Evolutionary conservation across 1,140 invertebrate species (phyloP), one percentile per base, ranked within the genome.

Genomic region (Hydropsyche tenuis): DNA sequence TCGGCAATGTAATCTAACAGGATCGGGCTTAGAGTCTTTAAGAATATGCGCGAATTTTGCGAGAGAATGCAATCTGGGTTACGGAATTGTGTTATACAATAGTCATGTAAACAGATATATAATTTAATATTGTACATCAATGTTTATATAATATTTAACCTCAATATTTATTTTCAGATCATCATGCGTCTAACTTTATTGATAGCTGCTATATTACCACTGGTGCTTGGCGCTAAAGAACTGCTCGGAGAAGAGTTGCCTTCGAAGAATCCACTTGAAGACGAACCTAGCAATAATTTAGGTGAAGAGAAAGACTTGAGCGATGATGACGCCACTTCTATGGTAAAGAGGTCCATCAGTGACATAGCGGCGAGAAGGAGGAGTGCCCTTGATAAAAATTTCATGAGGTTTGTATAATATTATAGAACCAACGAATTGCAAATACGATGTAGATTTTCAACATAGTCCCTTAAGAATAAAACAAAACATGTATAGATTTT

Each of bases 351-450:
- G 46, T 75, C 77, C 16, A 72, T 74, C 25, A 73, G 56, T 23
- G 74, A 78, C 16, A 78, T 78, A 11, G 77, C 74, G 0, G 77
- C 77, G 23, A 73, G 77, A 22, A 63, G 77, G 12, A 73, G 77
- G 53, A 78, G 77, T 42, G 74, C 74, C 0, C 72, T 78, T 4
- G 77, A 78, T 56, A 78, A 78, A 42, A 73, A 73, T 16, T 78
- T 78, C 56, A 78, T 78, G 77, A 78, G 77, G 77, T 78, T 37
- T 37, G 30, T 37, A 4, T 37, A 37, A 37, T 37, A 37, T 37
- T 37, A 4, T 16, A 4, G 30, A 37, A 37, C 30, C 14, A 45
- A 45, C 6, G 6, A 45, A 45, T 45, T 14, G 7, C 6, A 45
- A 45, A 9, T 45, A 9, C 42, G 42, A 14, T 45, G 42, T 14